Evolutionary conservation across 1,140 invertebrate species (phyloP).

Genomic region (Marisa cornuarietis): DNA sequence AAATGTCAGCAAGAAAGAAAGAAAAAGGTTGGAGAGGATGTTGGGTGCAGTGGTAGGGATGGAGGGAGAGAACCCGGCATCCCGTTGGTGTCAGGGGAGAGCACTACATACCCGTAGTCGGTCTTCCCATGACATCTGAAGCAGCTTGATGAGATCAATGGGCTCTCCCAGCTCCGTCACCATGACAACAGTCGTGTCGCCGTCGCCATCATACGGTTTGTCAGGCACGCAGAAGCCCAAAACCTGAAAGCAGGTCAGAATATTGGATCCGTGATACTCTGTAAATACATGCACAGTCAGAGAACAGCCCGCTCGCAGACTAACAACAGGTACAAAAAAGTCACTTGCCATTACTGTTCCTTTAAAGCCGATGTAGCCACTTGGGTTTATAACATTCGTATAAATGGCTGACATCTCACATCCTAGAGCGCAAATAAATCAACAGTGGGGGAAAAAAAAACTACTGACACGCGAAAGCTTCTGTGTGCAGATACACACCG

Average conservation of each 20-base stretch:
- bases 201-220: slow-evolving; percentile 36
- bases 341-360: background rate
- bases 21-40: background rate
- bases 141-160: slow-evolving; percentile 65
- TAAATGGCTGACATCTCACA: background rate
- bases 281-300: background rate
- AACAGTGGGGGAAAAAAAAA: background rate
- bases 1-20: background rate
- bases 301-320: background rate
- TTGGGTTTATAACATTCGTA: background rate
- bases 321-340: slow-evolving; percentile 7
- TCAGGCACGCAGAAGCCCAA: slow-evolving; percentile 60
- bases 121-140: slow-evolving; percentile 69
- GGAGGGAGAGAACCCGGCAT: background rate
- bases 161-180: slow-evolving; percentile 69
- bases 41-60: background rate
- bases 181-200: slow-evolving; percentile 57
- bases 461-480: background rate
- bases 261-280: too few relatives aligned
- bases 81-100: background rate
- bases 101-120: slow-evolving; percentile 61
- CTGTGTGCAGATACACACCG: too few relatives aligned
- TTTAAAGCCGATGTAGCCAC: background rate
- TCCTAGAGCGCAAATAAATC: background rate
- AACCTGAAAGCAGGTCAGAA: slow-evolving; percentile 47